Percentiles rank a stretch among this genome's conserved stretches.
Conservation (phyloP, 1,140 invertebrate species). For the Drosophila santomea region DNA sequence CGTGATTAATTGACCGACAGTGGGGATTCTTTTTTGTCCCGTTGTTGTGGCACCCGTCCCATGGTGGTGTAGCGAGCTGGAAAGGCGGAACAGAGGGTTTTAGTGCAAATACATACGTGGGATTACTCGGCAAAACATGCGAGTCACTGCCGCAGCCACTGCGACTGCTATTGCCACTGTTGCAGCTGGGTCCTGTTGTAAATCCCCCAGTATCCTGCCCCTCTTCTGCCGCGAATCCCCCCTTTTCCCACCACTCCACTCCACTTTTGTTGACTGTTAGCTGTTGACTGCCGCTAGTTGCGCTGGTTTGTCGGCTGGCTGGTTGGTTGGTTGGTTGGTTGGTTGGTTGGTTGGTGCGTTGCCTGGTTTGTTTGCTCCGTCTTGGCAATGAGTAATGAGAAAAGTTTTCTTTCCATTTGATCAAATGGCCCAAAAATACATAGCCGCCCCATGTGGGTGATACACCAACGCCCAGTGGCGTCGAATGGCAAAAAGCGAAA, state of each 20-base stretch:
- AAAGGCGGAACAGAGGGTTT: constrained; percentile 51
- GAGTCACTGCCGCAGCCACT: constrained; percentile 50
- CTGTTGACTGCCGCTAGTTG: constrained; percentile 79
- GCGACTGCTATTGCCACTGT: constrained; percentile 37
- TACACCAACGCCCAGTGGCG: neutral
- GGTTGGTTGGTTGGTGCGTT: constrained; percentile 49
- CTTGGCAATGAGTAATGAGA: constrained; percentile 82
- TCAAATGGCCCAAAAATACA: constrained; percentile 79
- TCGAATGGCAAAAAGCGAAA: constrained; percentile 22
- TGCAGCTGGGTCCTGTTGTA: constrained; percentile 76
- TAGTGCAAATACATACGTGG: constrained; percentile 65
- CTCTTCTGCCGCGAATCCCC: neutral
- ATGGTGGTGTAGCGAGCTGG: constrained; percentile 34
- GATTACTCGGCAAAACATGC: constrained; percentile 76
- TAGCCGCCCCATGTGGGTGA: constrained; percentile 52
- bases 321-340: constrained; percentile 17
- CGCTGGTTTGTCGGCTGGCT: constrained; percentile 62
- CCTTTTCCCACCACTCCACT: neutral
- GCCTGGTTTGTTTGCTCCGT: constrained; percentile 61
- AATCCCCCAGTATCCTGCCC: constrained; percentile 57
- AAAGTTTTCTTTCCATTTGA: constrained; percentile 82
- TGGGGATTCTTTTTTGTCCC: constrained; percentile 26
- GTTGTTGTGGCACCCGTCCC: constrained; percentile 27
- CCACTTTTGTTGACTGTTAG: constrained; percentile 67
- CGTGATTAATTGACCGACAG: constrained; percentile 48